Percentiles rank a stretch among this genome's conserved stretches.
Evolutionary conservation across 2,113 vertebrate genomes (phyloP).

Genomic region (Misgurnus anguillicaudatus): DNA sequence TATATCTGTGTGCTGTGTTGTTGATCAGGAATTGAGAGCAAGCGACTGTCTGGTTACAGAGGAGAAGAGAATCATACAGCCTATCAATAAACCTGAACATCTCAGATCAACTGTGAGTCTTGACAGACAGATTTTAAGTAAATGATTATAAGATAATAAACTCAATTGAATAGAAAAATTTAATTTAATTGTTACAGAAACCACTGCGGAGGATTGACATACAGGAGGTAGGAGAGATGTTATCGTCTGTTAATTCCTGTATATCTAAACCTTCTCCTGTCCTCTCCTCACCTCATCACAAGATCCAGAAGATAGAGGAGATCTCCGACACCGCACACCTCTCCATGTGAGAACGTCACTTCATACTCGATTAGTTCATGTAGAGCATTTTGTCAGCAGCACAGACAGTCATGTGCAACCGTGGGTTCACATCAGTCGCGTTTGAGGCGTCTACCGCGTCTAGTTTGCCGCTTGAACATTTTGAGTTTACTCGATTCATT

Average conservation of each 20-base stretch:
- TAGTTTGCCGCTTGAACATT: no score
- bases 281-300: constrained; percentile 77
- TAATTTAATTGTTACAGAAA: constrained; percentile 73
- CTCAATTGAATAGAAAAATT: no score
- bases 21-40: constrained; percentile 71
- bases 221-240: constrained; percentile 79
- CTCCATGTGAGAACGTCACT: constrained; percentile 62
- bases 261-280: constrained; percentile 51
- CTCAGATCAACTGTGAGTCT: constrained; percentile 82
- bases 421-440: no score
- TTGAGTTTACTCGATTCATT: no score
- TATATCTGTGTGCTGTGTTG: neutral
- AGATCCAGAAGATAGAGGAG: constrained; percentile 92
- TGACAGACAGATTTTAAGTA: neutral
- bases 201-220: constrained; percentile 85
- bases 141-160: no score
- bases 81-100: constrained; percentile 77
- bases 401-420: no score
- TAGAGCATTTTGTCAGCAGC: no score
- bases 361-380: no score
- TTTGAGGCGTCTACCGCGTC: no score
- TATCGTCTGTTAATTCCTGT: neutral
- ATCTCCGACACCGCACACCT: constrained; percentile 57
- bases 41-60: constrained; percentile 62
- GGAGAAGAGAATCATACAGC: constrained; percentile 74